Percentiles rank a stretch among this genome's conserved stretches.
phyloP scores from a whole-genome alignment of 1,140 invertebrate genomes.

The Danaus plexippus region DNA sequence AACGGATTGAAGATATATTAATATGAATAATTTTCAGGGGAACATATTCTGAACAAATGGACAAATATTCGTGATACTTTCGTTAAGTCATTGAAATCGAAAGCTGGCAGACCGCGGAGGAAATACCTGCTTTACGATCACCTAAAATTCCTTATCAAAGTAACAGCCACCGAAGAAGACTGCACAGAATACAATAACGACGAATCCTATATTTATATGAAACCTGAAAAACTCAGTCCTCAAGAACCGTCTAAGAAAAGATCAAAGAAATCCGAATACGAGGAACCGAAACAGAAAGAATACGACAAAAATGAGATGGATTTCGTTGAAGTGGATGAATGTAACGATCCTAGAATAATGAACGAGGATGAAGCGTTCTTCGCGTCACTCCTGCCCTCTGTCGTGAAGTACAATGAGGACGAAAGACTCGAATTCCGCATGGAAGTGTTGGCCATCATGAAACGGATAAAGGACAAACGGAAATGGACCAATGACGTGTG shows the following conservation, averaged over 20 bases:
- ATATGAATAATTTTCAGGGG: constrained; percentile 34
- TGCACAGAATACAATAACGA: constrained; percentile 19
- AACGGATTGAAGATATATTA: too few species aligned
- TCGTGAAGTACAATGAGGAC: constrained; percentile 57
- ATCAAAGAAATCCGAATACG: constrained; percentile 14
- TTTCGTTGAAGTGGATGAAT: constrained; percentile 41
- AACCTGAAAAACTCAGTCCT: constrained; percentile 18
- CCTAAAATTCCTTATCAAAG: constrained; percentile 46
- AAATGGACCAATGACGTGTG: constrained; percentile 21
- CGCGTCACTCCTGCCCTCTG: constrained; percentile 52
- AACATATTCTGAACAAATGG: constrained; percentile 53
- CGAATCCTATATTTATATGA: constrained; percentile 23
- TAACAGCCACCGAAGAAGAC: constrained; percentile 25
- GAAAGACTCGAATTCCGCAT: constrained; percentile 59
- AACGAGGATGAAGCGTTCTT: constrained; percentile 67
- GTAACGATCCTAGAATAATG: constrained; percentile 48
- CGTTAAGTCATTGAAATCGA: constrained; percentile 44
- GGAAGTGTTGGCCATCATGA: constrained; percentile 56
- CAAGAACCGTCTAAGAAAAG: constrained; percentile 16
- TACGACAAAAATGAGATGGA: constrained; percentile 30
- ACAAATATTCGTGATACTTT: constrained; percentile 58
- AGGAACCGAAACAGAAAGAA: constrained; percentile 15
- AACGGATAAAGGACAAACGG: constrained; percentile 49
- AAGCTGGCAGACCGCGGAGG: constrained; percentile 39
- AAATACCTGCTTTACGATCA: constrained; percentile 51